phyloP scores from a whole-genome alignment of 1,140 invertebrate species.

The Zaprionus tsacasi region DNA sequence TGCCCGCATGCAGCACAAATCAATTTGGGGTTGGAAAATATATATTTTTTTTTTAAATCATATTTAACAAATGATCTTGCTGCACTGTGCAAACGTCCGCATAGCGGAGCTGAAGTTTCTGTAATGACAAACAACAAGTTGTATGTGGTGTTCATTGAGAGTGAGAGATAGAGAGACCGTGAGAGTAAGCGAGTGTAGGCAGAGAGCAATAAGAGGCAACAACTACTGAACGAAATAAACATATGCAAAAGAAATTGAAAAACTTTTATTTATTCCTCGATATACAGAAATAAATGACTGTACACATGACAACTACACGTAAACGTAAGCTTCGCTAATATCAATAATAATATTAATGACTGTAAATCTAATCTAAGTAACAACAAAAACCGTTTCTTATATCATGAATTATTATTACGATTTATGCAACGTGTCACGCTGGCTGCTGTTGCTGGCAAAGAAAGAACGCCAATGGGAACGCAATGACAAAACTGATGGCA shows the following conservation, averaged over 20 bases:
- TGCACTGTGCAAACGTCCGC: slow-evolving; percentile 57
- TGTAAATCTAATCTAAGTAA: slow-evolving; percentile 64
- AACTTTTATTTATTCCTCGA: slow-evolving; percentile 30
- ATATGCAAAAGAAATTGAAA: slow-evolving; percentile 67
- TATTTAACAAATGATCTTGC: not conserved
- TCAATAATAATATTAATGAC: slow-evolving; percentile 33
- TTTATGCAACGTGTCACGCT: slow-evolving; percentile 74
- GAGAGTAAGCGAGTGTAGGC: slow-evolving; percentile 10
- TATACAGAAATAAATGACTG: slow-evolving; percentile 27
- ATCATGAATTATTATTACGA: slow-evolving; percentile 72
- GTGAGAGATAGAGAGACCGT: slow-evolving; percentile 3
- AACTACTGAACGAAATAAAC: slow-evolving; percentile 43
- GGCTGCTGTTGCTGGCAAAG: slow-evolving; percentile 30
- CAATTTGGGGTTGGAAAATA: slow-evolving; percentile 7
- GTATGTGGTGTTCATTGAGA: slow-evolving; percentile 18
- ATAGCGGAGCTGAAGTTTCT: slow-evolving; percentile 23
- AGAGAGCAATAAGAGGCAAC: slow-evolving; percentile 17
- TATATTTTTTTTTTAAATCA: not conserved
- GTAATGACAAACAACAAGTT: slow-evolving; percentile 18
- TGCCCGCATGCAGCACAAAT: slow-evolving; percentile 14
- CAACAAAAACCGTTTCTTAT: slow-evolving; percentile 48
- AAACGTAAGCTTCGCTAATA: slow-evolving; percentile 16
- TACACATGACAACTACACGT: not conserved
- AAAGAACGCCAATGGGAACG: slow-evolving; percentile 58
- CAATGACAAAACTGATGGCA: slow-evolving; percentile 71